A percentile compares a stretch with the other conserved stretches of the same genome.
Conservation (phyloP, 2,113 vertebrate species). For the Loxodonta africana region DNA sequence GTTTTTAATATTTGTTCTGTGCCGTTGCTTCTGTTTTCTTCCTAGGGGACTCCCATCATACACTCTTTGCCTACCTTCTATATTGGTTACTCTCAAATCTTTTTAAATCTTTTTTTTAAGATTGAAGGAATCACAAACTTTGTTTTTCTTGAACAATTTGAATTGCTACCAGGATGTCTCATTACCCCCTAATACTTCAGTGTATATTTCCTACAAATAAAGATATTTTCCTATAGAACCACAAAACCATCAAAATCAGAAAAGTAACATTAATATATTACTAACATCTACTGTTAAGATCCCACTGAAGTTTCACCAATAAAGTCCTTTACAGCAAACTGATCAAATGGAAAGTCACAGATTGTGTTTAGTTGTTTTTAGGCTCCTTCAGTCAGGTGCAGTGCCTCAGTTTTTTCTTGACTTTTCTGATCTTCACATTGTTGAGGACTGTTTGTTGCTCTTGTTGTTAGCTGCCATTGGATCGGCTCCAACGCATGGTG, state of each 20-base stretch:
- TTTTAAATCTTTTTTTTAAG: not conserved
- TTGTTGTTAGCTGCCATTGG: too few species aligned
- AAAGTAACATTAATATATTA: conserved; percentile 1
- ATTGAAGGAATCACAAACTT: not conserved
- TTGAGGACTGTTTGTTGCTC: not conserved
- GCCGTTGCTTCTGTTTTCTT: not conserved
- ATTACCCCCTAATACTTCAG: not conserved
- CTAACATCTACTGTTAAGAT: not conserved
- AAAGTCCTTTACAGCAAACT: not conserved
- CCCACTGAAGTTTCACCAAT: not conserved
- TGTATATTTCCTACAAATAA: not conserved
- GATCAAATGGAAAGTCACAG: not conserved
- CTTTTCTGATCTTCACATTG: conserved; percentile 11
- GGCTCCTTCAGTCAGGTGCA: not conserved
- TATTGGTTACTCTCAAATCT: not conserved
- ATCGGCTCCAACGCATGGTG: too few species aligned
- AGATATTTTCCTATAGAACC: not conserved
- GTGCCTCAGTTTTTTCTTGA: not conserved
- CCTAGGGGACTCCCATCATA: not conserved
- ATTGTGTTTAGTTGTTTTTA: not conserved
- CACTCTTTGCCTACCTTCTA: not conserved
- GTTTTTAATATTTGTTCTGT: not conserved
- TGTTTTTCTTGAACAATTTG: not conserved
- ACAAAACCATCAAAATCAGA: conserved; percentile 11
- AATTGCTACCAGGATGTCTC: not conserved